Evolutionary conservation across 2,797 vertebrate species (phyloP), one percentile per base, ranked within the genome.

Genomic region (Cossypha heuglini): DNA sequence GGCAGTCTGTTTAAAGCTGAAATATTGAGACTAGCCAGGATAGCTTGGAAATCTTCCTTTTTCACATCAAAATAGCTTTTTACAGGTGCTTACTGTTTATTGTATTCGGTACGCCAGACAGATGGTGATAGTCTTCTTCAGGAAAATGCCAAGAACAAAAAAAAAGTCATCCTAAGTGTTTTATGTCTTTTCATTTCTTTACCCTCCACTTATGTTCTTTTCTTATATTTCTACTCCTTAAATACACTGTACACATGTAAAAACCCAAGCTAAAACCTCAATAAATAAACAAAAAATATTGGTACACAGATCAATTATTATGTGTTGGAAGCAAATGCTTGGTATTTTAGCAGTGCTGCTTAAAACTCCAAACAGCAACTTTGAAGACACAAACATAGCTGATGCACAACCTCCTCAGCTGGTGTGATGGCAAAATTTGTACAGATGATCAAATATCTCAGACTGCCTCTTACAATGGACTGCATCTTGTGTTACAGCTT

Each of bases 171-270:
- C 40, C 35, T 93, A 86, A 90, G 40, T 86, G 57, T 79, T 96
- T 92, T 37, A 72, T 94, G 57, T 90, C 45, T 79, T 88, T 94
- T 96, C 61, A 64, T 85, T 95, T 92, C 73, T 82, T 94, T 68
- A 10, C 68, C 43, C 58, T 74, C 55, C 68, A 77, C 81, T 6
- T 94, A 82, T 55, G 95, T 93, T 42, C 26, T 96, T 97, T 95
- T 84, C 66, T 90, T 79, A 26, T 37, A 52, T 92, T 94, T 69
- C 37, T 91, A 68, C 55, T 63, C 38, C 64, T 93, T 95, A 95
- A 96, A 75, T 95, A 93, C 24, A 45, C 90, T 97, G 96, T 96
- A 97, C 92, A 93, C 93, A 43, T 98, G 97, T 97, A 91, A 97
- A 97, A 96, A 81, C 61, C 78, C 90, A 83, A 97, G 88, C 76